phyloP scores from a whole-genome alignment of 2,113 vertebrate genomes.

The Gobius niger region DNA sequence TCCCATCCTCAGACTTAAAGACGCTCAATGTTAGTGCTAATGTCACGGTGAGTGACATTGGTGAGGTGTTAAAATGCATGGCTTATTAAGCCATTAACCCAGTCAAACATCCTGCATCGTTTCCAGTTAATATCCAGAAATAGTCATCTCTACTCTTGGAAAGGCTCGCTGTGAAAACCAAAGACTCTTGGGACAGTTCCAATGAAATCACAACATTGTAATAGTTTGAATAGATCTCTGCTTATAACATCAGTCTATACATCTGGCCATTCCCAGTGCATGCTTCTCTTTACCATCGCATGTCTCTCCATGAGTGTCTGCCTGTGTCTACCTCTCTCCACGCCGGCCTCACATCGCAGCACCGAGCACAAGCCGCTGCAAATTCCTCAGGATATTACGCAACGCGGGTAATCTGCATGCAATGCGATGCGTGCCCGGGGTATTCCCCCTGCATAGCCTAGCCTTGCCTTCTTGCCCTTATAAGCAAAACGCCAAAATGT shows the following conservation, averaged over 20 bases:
- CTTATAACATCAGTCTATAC: not conserved
- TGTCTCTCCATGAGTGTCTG: not conserved
- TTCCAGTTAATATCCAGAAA: not conserved
- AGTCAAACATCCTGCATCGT: not conserved
- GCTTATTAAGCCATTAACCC: not conserved
- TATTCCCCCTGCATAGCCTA: constrained; percentile 65
- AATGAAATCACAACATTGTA: not conserved
- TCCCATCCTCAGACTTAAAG: too few species aligned
- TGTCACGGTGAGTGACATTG: too few species aligned
- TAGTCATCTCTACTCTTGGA: not conserved
- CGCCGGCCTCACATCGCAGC: constrained; percentile 38
- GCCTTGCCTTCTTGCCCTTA: constrained; percentile 32
- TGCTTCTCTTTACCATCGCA: not conserved
- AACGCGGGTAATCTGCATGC: constrained; percentile 69
- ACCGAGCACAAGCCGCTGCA: constrained; percentile 45
- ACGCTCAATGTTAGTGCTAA: too few species aligned
- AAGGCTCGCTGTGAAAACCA: not conserved
- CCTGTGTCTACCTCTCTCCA: not conserved
- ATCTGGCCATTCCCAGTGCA: not conserved
- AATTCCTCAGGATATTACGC: constrained; percentile 75
- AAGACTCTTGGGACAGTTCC: not conserved
- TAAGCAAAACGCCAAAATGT: constrained; percentile 34
- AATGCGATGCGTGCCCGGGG: constrained; percentile 65
- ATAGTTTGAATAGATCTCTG: not conserved
- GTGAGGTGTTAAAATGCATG: not conserved